Evolutionary conservation across 2,797 vertebrate species (phyloP).

Genomic region (Pogoniulus pusillus): DNA sequence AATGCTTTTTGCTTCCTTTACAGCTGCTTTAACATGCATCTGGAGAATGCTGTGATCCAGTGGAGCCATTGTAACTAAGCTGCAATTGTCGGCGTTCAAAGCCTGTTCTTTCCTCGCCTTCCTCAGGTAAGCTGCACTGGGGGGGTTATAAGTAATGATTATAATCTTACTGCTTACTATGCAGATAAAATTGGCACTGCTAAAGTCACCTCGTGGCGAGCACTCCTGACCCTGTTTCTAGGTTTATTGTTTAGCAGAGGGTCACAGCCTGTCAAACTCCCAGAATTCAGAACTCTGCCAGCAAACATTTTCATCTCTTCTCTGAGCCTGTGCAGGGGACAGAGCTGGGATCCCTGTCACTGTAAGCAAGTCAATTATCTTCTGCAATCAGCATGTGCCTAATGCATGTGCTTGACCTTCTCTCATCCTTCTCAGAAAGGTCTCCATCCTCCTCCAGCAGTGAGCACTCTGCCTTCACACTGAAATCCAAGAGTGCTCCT

Average conservation of each 20-base stretch:
- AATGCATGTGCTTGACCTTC: not conserved
- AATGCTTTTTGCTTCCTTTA: slow-evolving; percentile 51
- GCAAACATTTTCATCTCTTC: not conserved
- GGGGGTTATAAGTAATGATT: not conserved
- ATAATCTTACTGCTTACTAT: not conserved
- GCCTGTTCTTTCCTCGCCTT: not conserved
- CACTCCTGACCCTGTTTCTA: not conserved
- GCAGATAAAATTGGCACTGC: not conserved
- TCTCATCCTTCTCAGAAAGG: not conserved
- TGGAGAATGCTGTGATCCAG: slow-evolving; percentile 20
- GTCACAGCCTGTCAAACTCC: not conserved
- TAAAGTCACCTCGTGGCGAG: not conserved
- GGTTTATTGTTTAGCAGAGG: not conserved
- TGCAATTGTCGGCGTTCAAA: not conserved
- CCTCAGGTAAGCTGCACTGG: not conserved
- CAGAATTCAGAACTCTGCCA: not conserved
- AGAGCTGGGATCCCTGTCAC: not conserved
- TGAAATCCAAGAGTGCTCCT: not conserved
- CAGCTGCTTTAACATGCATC: slow-evolving; percentile 12
- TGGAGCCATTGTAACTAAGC: slow-evolving; percentile 39
- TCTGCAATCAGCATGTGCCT: not conserved
- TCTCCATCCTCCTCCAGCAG: not conserved
- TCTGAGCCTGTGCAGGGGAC: not conserved
- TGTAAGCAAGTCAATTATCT: not conserved
- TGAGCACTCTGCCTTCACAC: accelerated